Percentiles rank a stretch among this genome's conserved stretches.
Conservation (phyloP, 2,888 invertebrate species). For the Spisula solida region DNA sequence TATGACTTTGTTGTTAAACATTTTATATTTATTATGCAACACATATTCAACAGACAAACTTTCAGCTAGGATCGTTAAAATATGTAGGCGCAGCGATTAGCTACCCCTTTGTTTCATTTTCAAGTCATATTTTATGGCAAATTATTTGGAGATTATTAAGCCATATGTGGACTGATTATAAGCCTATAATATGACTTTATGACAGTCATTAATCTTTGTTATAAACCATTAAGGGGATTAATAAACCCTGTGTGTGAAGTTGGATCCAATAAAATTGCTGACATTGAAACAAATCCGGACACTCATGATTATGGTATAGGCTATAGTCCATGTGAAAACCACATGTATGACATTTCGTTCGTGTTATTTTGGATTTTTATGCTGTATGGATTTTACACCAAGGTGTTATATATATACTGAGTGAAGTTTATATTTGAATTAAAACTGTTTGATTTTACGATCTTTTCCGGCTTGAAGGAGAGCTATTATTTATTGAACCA, state of each 20-base stretch:
- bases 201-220: background rate
- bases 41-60: too few relatives aligned
- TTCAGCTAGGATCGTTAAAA: background rate
- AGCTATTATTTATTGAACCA: background rate
- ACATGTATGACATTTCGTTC: background rate
- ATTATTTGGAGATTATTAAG: background rate
- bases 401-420: background rate
- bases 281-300: background rate
- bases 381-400: conserved; percentile 1
- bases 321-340: background rate
- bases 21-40: too few relatives aligned
- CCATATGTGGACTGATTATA: background rate
- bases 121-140: too few relatives aligned
- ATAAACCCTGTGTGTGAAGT: background rate
- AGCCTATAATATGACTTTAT: background rate
- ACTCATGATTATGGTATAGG: background rate
- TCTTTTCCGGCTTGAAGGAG: background rate
- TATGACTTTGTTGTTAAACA: too few relatives aligned
- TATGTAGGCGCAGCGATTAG: background rate
- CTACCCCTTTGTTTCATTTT: too few relatives aligned
- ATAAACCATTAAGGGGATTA: background rate
- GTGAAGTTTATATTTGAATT: background rate
- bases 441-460: conserved; percentile 15
- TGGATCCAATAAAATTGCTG: background rate
- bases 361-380: background rate